Conservation (phyloP, 1,140 invertebrate species). For the Caenorhabditis inopinata region DNA sequence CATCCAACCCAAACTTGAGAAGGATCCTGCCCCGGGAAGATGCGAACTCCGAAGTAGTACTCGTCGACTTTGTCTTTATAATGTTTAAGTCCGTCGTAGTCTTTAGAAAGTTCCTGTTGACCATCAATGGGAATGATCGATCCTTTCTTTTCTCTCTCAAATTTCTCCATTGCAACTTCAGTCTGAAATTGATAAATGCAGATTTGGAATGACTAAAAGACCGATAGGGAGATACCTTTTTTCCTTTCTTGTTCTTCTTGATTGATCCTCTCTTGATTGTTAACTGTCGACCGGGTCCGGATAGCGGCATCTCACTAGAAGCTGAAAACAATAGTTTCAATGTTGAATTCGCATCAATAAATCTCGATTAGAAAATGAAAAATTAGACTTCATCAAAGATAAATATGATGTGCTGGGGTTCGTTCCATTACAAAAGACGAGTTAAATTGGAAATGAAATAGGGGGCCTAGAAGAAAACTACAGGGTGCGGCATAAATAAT, state of each 20-base stretch:
- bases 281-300: conserved; percentile 59
- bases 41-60: conserved; percentile 86
- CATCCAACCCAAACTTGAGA: conserved; percentile 96
- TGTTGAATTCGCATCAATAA: too few species aligned
- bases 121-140: conserved; percentile 72
- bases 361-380: too few species aligned
- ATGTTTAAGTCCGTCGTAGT: conserved; percentile 68
- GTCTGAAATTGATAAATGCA: background rate
- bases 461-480: too few species aligned
- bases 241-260: conserved; percentile 54
- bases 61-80: conserved; percentile 85
- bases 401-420: too few species aligned
- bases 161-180: conserved; percentile 71
- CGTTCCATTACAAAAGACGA: too few species aligned
- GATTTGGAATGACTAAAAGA: too few species aligned
- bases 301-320: conserved; percentile 58
- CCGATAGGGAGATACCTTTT: conserved; percentile 3
- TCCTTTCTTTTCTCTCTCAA: conserved; percentile 75
- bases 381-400: too few species aligned
- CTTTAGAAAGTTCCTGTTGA: conserved; percentile 67
- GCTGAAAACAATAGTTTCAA: background rate
- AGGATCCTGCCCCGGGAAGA: conserved; percentile 88
- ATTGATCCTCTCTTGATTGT: conserved; percentile 50
- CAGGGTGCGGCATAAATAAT: too few species aligned
- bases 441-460: too few species aligned